These are phyloP conservation scores for Galagoides demidoff DNA, from an alignment of 2,797 vertebrate species.

Conservation along the genomic window DNA sequence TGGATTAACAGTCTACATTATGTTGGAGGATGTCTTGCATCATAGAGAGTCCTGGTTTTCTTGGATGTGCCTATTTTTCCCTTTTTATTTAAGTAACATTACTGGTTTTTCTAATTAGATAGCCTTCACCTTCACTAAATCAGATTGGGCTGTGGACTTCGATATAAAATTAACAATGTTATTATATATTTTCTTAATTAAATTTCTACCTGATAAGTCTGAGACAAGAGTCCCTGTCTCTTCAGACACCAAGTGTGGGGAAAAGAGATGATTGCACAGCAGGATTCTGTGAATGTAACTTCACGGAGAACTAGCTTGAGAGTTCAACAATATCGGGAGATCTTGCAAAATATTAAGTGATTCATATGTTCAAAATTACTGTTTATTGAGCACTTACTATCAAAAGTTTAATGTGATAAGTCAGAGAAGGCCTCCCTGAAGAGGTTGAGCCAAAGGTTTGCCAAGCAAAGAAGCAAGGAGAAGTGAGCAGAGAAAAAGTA, in stretches of 20 bases:
- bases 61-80: neutral
- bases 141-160: neutral
- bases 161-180: neutral
- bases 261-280: neutral
- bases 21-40: neutral
- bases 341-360: neutral
- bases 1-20: neutral
- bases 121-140: neutral
- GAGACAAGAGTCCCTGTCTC: neutral
- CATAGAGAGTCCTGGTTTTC: neutral
- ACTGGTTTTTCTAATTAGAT: neutral
- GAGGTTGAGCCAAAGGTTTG: neutral
- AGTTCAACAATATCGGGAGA: neutral
- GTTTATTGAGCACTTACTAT: neutral
- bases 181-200: slow-evolving; percentile 9
- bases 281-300: neutral
- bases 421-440: neutral
- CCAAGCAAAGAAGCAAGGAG: neutral
- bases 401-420: neutral
- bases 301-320: neutral
- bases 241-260: neutral
- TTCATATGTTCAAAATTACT: neutral
- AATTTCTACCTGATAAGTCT: neutral
- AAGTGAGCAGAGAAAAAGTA: neutral
- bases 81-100: neutral